A percentile compares a stretch with the other conserved stretches of the same genome.
Conservation (phyloP, 30 jellyfish, hydroid and myxozoan species). For the Pseudorhiza aurosa region DNA sequence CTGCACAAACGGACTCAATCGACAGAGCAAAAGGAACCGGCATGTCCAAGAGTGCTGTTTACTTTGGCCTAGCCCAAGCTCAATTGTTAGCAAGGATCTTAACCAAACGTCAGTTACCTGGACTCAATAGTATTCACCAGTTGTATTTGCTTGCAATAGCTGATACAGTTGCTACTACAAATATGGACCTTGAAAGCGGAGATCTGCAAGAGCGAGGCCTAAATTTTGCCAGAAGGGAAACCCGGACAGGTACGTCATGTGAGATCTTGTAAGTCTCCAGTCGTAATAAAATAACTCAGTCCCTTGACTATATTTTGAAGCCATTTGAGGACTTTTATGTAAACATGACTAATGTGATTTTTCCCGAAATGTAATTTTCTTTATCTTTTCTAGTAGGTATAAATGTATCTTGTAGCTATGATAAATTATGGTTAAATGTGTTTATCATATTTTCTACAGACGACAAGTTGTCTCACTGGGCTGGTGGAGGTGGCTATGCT, state of each 20-base stretch:
- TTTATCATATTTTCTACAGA: constrained; percentile 17
- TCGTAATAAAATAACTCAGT: too few species aligned
- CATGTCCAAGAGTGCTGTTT: constrained; percentile 85
- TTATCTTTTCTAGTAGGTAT: too few species aligned
- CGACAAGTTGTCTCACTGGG: constrained; percentile 80
- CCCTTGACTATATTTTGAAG: too few species aligned
- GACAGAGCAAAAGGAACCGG: constrained; percentile 63
- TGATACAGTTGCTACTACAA: constrained; percentile 95
- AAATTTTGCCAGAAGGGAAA: constrained; percentile 55
- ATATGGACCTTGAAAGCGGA: constrained; percentile 81
- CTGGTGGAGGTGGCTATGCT: constrained; percentile 99
- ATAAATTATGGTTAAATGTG: too few species aligned
- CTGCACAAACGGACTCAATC: constrained; percentile 7
- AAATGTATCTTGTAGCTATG: too few species aligned
- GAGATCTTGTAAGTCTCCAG: too few species aligned
- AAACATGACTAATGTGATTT: too few species aligned
- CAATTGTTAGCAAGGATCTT: constrained; percentile 77
- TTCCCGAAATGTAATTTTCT: too few species aligned
- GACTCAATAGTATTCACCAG: constrained; percentile 92
- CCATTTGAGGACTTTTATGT: too few species aligned
- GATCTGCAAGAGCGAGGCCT: constrained; percentile 84
- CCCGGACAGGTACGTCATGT: constrained; percentile 51
- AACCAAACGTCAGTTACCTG: constrained; percentile 86
- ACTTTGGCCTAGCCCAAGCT: constrained; percentile 95
- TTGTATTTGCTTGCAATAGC: constrained; percentile 91